Conservation (phyloP, 2,888 invertebrate species). For the Habrosyne pyritoides region DNA sequence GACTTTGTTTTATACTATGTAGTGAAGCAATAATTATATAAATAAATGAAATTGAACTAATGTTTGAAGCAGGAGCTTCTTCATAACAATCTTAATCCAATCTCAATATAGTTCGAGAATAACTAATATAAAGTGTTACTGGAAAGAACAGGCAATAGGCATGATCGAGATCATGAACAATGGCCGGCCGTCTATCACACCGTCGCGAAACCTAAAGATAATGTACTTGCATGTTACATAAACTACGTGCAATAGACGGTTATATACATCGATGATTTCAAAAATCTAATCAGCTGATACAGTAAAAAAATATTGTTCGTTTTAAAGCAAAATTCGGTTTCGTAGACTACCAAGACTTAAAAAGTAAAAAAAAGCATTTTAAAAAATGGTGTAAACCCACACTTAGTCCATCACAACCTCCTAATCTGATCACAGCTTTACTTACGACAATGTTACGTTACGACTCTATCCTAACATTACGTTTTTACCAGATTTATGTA, state of each 20-base stretch:
- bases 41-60: too few relatives aligned
- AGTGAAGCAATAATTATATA: too few relatives aligned
- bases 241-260: constrained; percentile 3
- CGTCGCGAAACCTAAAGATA: constrained; percentile 5
- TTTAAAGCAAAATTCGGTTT: constrained; percentile 66
- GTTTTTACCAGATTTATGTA: constrained; percentile 34
- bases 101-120: constrained; percentile 7
- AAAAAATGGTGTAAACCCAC: constrained; percentile 64
- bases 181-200: constrained; percentile 31
- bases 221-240: not conserved
- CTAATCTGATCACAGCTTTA: constrained; percentile 78
- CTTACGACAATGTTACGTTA: constrained; percentile 58
- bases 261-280: not conserved
- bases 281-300: constrained; percentile 38
- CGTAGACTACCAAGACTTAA: constrained; percentile 43
- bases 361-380: constrained; percentile 55
- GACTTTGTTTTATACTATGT: too few relatives aligned
- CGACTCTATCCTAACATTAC: constrained; percentile 34
- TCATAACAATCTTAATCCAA: not conserved
- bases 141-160: constrained; percentile 53
- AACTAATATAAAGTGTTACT: constrained; percentile 32
- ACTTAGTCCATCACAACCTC: constrained; percentile 74
- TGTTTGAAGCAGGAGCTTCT: too few relatives aligned
- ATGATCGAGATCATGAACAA: constrained; percentile 16
- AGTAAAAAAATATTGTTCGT: constrained; percentile 51